A percentile compares a stretch with the other conserved stretches of the same genome.
Evolutionary conservation across 2,888 invertebrate species (phyloP).

Genomic region (Drosophila nr. perissopoda): DNA sequence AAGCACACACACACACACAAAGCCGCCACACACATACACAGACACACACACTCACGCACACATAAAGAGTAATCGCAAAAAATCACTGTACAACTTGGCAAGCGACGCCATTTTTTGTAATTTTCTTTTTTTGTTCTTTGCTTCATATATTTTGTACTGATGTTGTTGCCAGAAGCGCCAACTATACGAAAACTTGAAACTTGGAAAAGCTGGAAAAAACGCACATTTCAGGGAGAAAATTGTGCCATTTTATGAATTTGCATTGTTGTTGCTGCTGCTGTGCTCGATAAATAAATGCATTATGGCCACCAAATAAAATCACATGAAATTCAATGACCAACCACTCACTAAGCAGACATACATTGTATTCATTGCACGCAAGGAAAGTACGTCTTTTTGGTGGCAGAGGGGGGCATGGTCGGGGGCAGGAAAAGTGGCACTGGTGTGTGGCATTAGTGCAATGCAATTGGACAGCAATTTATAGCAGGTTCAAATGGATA

Average conservation of each 20-base stretch:
- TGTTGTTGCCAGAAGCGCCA: slow-evolving; percentile 5
- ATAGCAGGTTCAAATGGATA: background rate
- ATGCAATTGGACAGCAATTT: slow-evolving; percentile 18
- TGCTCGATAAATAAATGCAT: slow-evolving; percentile 40
- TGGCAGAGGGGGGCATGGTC: background rate
- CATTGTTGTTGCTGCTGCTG: slow-evolving; percentile 35
- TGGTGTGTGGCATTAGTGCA: slow-evolving; percentile 6
- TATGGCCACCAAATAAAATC: slow-evolving; percentile 26
- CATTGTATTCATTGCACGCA: background rate
- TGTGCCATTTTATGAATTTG: slow-evolving; percentile 65
- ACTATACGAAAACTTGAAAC: slow-evolving; percentile 2
- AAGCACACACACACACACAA: slow-evolving; percentile 5
- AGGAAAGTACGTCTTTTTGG: background rate
- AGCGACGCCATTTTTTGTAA: slow-evolving; percentile 34
- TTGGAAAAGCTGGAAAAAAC: background rate
- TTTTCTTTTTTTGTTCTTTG: slow-evolving; percentile 6
- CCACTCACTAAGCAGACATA: background rate
- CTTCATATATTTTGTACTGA: background rate
- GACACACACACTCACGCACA: slow-evolving; percentile 4
- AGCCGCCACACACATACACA: background rate
- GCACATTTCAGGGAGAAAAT: slow-evolving; percentile 48
- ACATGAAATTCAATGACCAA: slow-evolving; percentile 6
- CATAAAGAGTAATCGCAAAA: slow-evolving; percentile 28
- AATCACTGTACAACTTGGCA: slow-evolving; percentile 47
- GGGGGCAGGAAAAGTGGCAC: background rate